Percentiles rank a stretch among this genome's conserved stretches.
phyloP scores from a whole-genome alignment of 2,888 invertebrate species.

The Willowsia nigromaculata region DNA sequence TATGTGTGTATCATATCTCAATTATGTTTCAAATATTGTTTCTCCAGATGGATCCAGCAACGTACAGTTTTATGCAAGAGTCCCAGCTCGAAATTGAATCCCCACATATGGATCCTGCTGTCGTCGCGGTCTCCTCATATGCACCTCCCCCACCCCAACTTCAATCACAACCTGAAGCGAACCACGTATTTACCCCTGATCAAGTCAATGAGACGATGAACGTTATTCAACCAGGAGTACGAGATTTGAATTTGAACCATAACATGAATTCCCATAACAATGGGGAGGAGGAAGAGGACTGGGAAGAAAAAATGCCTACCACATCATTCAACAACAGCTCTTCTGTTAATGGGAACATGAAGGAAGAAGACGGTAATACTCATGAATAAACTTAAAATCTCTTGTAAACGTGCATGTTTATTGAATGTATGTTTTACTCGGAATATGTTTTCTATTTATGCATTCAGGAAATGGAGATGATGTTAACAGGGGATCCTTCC shows the following conservation, averaged over 20 bases:
- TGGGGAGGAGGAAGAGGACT: constrained; percentile 67
- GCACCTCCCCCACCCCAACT: constrained; percentile 73
- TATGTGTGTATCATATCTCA: no score
- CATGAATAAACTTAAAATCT: no score
- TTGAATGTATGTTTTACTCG: background rate
- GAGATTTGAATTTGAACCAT: constrained; percentile 71
- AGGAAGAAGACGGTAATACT: constrained; percentile 46
- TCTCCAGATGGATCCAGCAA: constrained; percentile 44
- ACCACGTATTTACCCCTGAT: constrained; percentile 52
- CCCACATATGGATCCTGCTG: constrained; percentile 81
- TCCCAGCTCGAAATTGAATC: constrained; percentile 88
- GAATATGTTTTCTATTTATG: background rate
- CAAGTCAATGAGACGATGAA: constrained; percentile 36
- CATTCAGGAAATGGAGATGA: constrained; percentile 56
- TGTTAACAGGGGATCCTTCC: constrained; percentile 62
- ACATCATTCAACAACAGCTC: constrained; percentile 60
- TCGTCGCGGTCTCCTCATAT: constrained; percentile 79
- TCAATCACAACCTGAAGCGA: constrained; percentile 55
- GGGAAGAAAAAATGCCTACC: constrained; percentile 65
- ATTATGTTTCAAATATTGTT: background rate
- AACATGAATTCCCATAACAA: constrained; percentile 66
- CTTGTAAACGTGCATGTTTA: background rate
- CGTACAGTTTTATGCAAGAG: constrained; percentile 86
- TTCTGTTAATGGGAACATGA: constrained; percentile 57
- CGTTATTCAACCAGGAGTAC: constrained; percentile 67